Conservation (phyloP, 1,140 invertebrate species). For the Halesus radiatus region DNA sequence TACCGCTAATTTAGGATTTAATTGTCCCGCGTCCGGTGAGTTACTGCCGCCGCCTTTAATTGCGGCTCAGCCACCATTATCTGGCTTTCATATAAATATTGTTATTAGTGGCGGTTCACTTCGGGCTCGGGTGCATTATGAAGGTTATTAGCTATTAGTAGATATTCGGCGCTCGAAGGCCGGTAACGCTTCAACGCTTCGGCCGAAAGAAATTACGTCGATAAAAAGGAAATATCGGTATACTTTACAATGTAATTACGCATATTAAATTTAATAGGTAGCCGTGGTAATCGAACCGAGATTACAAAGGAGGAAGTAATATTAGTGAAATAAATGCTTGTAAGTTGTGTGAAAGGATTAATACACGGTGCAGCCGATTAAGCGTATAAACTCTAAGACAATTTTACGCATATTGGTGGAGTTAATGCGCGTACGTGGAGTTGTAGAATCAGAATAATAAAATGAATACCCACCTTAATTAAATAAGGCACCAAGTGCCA, state of each 20-base stretch:
- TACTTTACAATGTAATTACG: slow-evolving; percentile 28
- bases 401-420: not conserved
- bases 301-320: slow-evolving; percentile 22
- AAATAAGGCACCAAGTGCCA: too few relatives aligned
- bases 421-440: too few relatives aligned
- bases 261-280: slow-evolving; percentile 33
- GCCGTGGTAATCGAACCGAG: slow-evolving; percentile 15
- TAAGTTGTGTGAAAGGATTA: not conserved
- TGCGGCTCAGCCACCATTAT: not conserved
- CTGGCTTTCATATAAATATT: slow-evolving; percentile 29
- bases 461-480: too few relatives aligned
- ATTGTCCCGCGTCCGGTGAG: slow-evolving; percentile 12
- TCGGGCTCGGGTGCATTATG: slow-evolving; percentile 9
- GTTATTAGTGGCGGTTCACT: slow-evolving; percentile 19
- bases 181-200: slow-evolving; percentile 6
- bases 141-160: slow-evolving; percentile 11
- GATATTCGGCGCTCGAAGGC: slow-evolving; percentile 31
- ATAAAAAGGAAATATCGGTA: not conserved
- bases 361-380: not conserved
- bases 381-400: not conserved
- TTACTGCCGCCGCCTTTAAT: slow-evolving; percentile 20
- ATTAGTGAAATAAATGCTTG: slow-evolving; percentile 18
- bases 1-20: not conserved
- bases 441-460: too few relatives aligned
- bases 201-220: slow-evolving; percentile 8